Evolutionary conservation across 2,113 vertebrate species (phyloP).

Genomic region (Leptosomus discolor): DNA sequence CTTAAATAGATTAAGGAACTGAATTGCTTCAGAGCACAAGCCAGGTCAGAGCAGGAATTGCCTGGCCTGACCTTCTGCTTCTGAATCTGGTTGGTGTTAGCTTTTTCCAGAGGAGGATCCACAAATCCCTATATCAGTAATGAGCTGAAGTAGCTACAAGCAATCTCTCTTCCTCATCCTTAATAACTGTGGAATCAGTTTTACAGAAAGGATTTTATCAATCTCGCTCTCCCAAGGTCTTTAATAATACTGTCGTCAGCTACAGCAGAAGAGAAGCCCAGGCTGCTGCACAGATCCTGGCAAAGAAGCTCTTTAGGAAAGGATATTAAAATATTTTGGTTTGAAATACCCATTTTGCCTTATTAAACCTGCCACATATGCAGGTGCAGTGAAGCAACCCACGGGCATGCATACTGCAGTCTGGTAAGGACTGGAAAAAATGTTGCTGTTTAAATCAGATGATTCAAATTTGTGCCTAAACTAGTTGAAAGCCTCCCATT

Average conservation of each 20-base stretch:
- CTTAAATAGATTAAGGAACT: background rate
- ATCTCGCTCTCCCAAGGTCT: background rate
- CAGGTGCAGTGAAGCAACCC: background rate
- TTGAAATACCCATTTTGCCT: background rate
- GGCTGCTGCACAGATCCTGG: background rate
- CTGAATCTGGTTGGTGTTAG: background rate
- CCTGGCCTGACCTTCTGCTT: background rate
- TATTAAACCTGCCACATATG: background rate
- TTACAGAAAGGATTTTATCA: background rate
- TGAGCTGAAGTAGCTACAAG: background rate
- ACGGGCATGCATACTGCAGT: background rate
- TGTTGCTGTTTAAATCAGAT: background rate
- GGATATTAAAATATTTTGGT: background rate
- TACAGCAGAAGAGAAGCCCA: background rate
- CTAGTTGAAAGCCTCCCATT: background rate
- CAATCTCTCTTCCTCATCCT: background rate
- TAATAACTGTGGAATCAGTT: background rate
- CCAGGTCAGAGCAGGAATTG: background rate
- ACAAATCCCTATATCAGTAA: background rate
- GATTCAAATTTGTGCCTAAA: background rate
- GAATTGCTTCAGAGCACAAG: background rate
- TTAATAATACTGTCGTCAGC: background rate
- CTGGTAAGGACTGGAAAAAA: background rate
- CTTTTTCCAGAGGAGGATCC: background rate
- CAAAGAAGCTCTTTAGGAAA: background rate